A percentile compares a stretch with the other conserved stretches of the same genome.
Conservation (phyloP, 53 echinoderm and acorn worm genomes). For the Mesocentrotus franciscanus region DNA sequence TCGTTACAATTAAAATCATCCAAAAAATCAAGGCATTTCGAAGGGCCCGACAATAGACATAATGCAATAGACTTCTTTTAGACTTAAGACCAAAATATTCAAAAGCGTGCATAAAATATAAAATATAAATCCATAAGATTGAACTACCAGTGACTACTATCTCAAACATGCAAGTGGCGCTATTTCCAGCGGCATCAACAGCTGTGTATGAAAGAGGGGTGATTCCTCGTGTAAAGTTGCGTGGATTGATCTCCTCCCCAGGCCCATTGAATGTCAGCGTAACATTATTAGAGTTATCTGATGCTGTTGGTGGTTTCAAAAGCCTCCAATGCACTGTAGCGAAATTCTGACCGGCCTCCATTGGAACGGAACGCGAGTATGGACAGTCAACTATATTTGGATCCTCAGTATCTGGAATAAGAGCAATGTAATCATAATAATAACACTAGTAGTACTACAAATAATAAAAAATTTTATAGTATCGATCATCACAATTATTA, state of each 20-base stretch:
- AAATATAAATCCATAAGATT: not conserved
- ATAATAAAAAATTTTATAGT: too few relatives aligned
- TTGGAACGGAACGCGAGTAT: not conserved
- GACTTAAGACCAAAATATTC: too few relatives aligned
- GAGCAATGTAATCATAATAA: too few relatives aligned
- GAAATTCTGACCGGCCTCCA: not conserved
- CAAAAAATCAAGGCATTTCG: too few relatives aligned
- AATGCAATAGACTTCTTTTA: too few relatives aligned
- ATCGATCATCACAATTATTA: too few relatives aligned
- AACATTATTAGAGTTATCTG: not conserved
- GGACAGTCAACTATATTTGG: not conserved
- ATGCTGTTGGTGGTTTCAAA: not conserved
- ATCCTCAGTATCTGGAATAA: not conserved
- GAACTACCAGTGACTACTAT: not conserved
- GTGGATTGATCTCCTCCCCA: not conserved
- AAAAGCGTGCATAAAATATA: too few relatives aligned
- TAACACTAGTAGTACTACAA: too few relatives aligned
- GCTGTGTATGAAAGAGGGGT: not conserved
- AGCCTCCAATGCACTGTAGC: not conserved
- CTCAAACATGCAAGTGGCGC: conserved; percentile 8
- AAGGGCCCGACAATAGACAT: too few relatives aligned
- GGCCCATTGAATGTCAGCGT: not conserved
- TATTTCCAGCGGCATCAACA: not conserved
- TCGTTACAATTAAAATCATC: too few relatives aligned
- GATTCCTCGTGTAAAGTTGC: not conserved